A percentile compares a stretch with the other conserved stretches of the same genome.
Conservation (phyloP, 2,113 vertebrate species). For the Lepisosteus oculatus region DNA sequence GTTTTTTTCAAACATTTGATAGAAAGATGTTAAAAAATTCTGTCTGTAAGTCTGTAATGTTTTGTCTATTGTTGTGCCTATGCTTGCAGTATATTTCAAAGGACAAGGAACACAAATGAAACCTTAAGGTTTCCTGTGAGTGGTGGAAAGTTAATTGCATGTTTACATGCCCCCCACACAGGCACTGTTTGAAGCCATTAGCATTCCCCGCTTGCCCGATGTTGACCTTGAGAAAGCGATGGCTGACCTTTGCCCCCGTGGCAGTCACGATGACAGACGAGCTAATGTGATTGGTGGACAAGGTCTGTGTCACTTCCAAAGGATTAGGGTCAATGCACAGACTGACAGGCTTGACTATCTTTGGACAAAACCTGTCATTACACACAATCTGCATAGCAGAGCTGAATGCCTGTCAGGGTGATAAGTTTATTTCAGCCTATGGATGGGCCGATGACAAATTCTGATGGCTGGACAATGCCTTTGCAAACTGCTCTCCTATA, state of each 20-base stretch:
- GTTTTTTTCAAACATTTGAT: too few relatives aligned
- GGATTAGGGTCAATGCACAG: slow-evolving; percentile 1
- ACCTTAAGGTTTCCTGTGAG: not conserved
- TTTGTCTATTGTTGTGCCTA: too few relatives aligned
- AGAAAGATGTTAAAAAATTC: too few relatives aligned
- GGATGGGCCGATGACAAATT: not conserved
- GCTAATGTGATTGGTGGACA: slow-evolving; percentile 14
- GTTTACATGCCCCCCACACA: not conserved
- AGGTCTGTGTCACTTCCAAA: not conserved
- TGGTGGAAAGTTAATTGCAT: slow-evolving; percentile 20
- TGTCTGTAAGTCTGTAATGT: too few relatives aligned
- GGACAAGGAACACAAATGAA: not conserved
- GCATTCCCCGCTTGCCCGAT: slow-evolving; percentile 42
- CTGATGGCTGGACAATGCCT: slow-evolving; percentile 35
- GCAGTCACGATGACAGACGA: slow-evolving; percentile 27
- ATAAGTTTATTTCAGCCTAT: slow-evolving; percentile 22
- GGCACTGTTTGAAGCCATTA: slow-evolving; percentile 32
- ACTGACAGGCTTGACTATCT: slow-evolving; percentile 4
- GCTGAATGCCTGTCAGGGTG: slow-evolving; percentile 7
- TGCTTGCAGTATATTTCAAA: not conserved
- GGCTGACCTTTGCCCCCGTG: slow-evolving; percentile 17
- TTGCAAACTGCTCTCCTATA: slow-evolving; percentile 28
- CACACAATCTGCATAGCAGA: not conserved
- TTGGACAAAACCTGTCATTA: not conserved
- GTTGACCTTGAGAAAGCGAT: slow-evolving; percentile 31